These are phyloP conservation scores for Monochamus alternatus DNA, from an alignment of 2,888 invertebrate species.

Conservation along the genomic window DNA sequence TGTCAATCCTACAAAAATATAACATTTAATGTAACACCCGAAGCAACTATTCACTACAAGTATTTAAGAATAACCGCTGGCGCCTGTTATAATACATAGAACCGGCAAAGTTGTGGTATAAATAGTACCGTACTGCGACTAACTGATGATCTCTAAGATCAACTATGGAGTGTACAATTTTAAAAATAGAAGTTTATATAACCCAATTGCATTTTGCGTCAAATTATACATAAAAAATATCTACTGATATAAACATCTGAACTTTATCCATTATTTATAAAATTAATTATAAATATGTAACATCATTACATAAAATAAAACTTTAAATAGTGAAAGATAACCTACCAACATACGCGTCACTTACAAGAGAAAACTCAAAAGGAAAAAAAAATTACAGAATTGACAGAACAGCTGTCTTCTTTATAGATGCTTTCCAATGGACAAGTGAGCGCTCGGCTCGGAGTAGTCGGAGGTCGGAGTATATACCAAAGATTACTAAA, in stretches of 20 bases:
- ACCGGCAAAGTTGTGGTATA: background rate
- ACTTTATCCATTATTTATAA: no score
- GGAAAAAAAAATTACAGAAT: background rate
- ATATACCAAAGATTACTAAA: no score
- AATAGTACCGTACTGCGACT: background rate
- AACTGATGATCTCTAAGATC: no score
- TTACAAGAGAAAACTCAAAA: background rate
- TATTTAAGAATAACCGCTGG: background rate
- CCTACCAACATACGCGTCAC: slow-evolving; percentile 11
- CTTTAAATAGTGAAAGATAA: background rate
- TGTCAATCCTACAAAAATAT: slow-evolving; percentile 47
- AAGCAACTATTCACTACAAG: background rate
- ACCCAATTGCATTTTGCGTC: background rate
- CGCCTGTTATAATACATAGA: background rate
- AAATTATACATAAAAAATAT: background rate
- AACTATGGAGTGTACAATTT: background rate
- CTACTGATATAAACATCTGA: no score
- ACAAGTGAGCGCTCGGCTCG: no score
- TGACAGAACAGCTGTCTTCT: no score
- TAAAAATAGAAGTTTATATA: slow-evolving; percentile 13
- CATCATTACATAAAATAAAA: background rate
- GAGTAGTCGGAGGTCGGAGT: no score
- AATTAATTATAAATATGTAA: background rate
- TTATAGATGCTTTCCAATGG: no score
- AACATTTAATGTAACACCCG: background rate